phyloP scores from a whole-genome alignment of 1,140 invertebrate species.

The Condylostylus longicornis region DNA sequence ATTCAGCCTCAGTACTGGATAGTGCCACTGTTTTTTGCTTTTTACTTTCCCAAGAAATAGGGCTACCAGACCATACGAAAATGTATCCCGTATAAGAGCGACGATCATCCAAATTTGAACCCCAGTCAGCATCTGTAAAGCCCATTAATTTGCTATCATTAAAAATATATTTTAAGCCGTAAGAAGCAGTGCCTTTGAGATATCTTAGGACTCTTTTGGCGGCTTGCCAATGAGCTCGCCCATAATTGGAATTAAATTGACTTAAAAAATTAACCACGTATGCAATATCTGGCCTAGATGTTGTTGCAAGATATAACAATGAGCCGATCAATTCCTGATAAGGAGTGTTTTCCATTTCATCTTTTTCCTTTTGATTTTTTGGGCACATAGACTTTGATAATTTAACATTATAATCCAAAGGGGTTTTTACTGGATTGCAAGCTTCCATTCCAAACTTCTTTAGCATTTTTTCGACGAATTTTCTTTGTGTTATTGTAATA shows the following conservation, averaged over 20 bases:
- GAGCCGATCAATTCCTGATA: conserved; percentile 22
- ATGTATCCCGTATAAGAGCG: conserved; percentile 15
- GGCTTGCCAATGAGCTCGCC: conserved; percentile 15
- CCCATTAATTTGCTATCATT: conserved; percentile 11
- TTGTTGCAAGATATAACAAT: conserved; percentile 23
- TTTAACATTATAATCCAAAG: conserved; percentile 13
- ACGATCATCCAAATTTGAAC: conserved; percentile 16
- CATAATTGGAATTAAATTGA: conserved; percentile 16
- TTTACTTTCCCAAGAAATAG: conserved; percentile 8
- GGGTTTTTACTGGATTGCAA: conserved; percentile 15
- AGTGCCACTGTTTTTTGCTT: conserved; percentile 11
- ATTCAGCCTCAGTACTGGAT: conserved; percentile 12
- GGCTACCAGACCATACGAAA: conserved; percentile 3
- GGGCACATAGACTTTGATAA: conserved; percentile 26
- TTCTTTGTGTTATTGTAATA: conserved; percentile 7
- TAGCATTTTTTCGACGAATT: conserved; percentile 11
- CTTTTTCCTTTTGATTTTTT: conserved; percentile 8
- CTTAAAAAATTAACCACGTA: conserved; percentile 24
- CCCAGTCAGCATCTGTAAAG: conserved; percentile 32
- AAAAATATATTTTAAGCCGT: conserved; percentile 15
- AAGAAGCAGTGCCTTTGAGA: conserved; percentile 20
- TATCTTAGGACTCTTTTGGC: conserved; percentile 25
- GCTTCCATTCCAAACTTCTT: conserved; percentile 18
- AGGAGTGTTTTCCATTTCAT: conserved; percentile 12
- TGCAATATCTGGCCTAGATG: conserved; percentile 29